These are phyloP conservation scores for Phyllotreta cruciferae DNA, from an alignment of 2,888 invertebrate genomes.

Conservation along the genomic window DNA sequence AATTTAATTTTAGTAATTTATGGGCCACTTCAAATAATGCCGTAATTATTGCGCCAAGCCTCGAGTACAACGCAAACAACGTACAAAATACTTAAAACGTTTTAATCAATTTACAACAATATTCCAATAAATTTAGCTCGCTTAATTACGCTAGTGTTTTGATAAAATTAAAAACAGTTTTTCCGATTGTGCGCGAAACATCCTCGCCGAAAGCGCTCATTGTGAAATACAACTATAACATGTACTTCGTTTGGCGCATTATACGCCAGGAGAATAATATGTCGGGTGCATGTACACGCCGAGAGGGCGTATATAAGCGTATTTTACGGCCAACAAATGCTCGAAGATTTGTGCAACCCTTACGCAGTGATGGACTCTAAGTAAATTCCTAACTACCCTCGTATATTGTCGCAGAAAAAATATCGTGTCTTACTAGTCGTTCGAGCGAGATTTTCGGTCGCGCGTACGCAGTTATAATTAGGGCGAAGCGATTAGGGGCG, in stretches of 20 bases:
- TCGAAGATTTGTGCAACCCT: slow-evolving; percentile 30
- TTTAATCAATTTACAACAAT: too few relatives aligned
- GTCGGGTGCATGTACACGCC: slow-evolving; percentile 32
- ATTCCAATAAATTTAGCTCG: too few relatives aligned
- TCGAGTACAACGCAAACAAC: too few relatives aligned
- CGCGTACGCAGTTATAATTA: neutral
- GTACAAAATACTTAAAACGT: too few relatives aligned
- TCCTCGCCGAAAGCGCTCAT: slow-evolving; percentile 1
- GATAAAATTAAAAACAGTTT: too few relatives aligned
- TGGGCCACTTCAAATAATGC: too few relatives aligned
- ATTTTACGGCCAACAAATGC: slow-evolving; percentile 37
- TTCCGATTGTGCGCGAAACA: too few relatives aligned
- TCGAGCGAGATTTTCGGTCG: neutral
- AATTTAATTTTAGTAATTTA: too few relatives aligned
- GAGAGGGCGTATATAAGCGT: slow-evolving; percentile 24
- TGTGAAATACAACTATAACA: slow-evolving; percentile 12
- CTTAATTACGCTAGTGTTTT: too few relatives aligned
- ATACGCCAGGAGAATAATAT: slow-evolving; percentile 26
- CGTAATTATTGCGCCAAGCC: too few relatives aligned
- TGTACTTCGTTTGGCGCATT: slow-evolving; percentile 3
- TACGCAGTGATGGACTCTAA: neutral
- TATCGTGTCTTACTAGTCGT: slow-evolving; percentile 8
- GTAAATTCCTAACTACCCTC: neutral
- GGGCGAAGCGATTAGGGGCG: too few relatives aligned
- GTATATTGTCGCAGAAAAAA: neutral